Percentiles rank a stretch among this genome's conserved stretches.
Conservation (phyloP, 2,888 invertebrate species). For the Microplitis deprimator region DNA sequence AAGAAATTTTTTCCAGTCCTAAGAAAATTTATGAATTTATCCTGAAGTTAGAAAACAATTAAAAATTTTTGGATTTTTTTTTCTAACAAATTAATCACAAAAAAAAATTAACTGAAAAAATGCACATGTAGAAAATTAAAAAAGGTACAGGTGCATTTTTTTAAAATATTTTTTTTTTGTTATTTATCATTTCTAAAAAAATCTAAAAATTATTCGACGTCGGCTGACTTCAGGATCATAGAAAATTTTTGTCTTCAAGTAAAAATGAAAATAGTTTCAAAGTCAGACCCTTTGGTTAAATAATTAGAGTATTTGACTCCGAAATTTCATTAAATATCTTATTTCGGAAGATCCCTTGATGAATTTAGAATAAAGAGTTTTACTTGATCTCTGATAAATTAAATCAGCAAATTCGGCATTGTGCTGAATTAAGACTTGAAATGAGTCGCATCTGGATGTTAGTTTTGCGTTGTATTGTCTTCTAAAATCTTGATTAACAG, state of each 20-base stretch:
- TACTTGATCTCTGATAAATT: neutral
- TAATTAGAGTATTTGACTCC: neutral
- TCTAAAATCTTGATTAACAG: conserved; percentile 9
- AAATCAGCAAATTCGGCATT: neutral
- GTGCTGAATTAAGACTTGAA: neutral
- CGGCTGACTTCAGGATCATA: too few relatives aligned
- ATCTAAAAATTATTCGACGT: too few relatives aligned
- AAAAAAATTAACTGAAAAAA: too few relatives aligned
- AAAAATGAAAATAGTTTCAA: neutral
- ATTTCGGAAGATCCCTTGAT: neutral
- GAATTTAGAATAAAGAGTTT: neutral
- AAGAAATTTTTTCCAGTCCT: too few relatives aligned
- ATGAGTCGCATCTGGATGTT: conserved; percentile 5
- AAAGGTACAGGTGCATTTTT: too few relatives aligned
- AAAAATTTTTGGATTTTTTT: too few relatives aligned
- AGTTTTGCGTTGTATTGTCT: conserved; percentile 5
- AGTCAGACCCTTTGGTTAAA: neutral
- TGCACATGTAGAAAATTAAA: too few relatives aligned
- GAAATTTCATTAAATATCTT: neutral
- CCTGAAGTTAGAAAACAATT: too few relatives aligned
- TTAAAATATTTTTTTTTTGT: too few relatives aligned
- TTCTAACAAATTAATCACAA: too few relatives aligned
- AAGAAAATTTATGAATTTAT: too few relatives aligned
- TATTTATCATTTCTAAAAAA: too few relatives aligned
- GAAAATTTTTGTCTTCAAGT: neutral